Evolutionary conservation across 2,888 invertebrate species (phyloP), one percentile per base, ranked within the genome.

Genomic region (Metalampra italica): DNA sequence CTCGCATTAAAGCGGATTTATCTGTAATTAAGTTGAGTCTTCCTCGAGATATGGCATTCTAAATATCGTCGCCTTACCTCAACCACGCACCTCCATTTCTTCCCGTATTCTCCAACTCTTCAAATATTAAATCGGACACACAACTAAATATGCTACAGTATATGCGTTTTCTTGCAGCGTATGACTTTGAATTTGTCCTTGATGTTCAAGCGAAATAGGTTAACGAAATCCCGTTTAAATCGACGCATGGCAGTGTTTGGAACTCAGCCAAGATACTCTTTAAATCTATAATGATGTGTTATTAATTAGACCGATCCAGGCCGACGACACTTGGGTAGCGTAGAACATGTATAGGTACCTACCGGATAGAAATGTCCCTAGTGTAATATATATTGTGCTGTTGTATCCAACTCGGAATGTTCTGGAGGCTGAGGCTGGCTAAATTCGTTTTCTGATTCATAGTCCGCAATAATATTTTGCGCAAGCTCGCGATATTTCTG

Each of bases 361-460:
- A 22, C 22, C 5, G 22, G 22, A 3, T 5, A 22, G 22, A 22
- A 22, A 3, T 22, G 22, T 22, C 22, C 22, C 22, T 22, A 2
- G 22, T 22, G 22, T 22, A 22, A 22, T 22, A 22, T 22, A 22
- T 22, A 22, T 22, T 22, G 22, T 22, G 22, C 22, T 14, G 40
- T n/a, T 45, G 36, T 29, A 43, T 29, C 42, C 44, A 62, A 56
- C 57, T 53, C 67, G 66, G 75, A 76, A 76, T 47, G 57, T 72
- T 75, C 75, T 59, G 61, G 70, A 55, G 60, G 48, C 49, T 5
- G 30, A 34, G 34, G 11, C 53, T 22, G 51, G 60, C 75, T 78
- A 78, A 74, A 74, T 78, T 56, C 50, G 70, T 63, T 64, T 62
- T 64, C 66, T 80, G 78, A 82, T 66, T 82, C 82, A 82, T 59